Evolutionary conservation across 2,888 invertebrate genomes (phyloP).

Genomic region (Eulithis prunata): DNA sequence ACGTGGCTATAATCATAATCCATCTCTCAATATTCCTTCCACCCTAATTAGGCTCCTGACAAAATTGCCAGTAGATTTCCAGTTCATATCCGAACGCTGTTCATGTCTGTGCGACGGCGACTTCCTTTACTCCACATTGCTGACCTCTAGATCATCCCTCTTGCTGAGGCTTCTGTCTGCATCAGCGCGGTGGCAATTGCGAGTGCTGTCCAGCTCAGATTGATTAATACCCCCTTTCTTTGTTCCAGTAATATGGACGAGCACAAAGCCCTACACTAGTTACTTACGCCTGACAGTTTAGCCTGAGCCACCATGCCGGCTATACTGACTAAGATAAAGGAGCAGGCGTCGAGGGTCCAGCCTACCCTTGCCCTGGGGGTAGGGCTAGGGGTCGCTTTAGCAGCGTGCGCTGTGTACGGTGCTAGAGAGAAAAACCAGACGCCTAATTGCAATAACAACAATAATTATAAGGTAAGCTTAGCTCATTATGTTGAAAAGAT

Average conservation of each 20-base stretch:
- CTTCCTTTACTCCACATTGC: too few species aligned
- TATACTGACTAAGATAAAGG: slow-evolving; percentile 75
- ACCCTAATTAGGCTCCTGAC: too few species aligned
- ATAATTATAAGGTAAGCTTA: slow-evolving; percentile 74
- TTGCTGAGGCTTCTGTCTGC: too few species aligned
- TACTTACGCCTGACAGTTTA: slow-evolving; percentile 26
- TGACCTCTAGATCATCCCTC: too few species aligned
- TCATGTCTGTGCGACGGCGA: too few species aligned
- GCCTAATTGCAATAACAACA: slow-evolving; percentile 72
- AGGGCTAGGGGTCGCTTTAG: slow-evolving; percentile 75
- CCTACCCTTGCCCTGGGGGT: slow-evolving; percentile 74
- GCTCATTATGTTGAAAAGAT: too few species aligned
- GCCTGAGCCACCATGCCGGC: slow-evolving; percentile 70
- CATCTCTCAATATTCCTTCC: too few species aligned
- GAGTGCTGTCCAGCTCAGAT: too few species aligned
- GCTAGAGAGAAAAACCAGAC: slow-evolving; percentile 71
- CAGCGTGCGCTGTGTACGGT: slow-evolving; percentile 73
- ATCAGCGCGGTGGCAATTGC: too few species aligned
- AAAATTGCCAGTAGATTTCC: too few species aligned
- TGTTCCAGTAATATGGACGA: slow-evolving; percentile 39
- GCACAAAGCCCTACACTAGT: slow-evolving; percentile 24
- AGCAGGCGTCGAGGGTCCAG: slow-evolving; percentile 75
- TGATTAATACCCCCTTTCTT: slow-evolving; percentile 5
- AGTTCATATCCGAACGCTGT: too few species aligned
- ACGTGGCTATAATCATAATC: too few species aligned